A percentile compares a stretch with the other conserved stretches of the same genome.
phyloP scores from a whole-genome alignment of 2,797 vertebrate genomes.

The Pyrocephalus nanus region DNA sequence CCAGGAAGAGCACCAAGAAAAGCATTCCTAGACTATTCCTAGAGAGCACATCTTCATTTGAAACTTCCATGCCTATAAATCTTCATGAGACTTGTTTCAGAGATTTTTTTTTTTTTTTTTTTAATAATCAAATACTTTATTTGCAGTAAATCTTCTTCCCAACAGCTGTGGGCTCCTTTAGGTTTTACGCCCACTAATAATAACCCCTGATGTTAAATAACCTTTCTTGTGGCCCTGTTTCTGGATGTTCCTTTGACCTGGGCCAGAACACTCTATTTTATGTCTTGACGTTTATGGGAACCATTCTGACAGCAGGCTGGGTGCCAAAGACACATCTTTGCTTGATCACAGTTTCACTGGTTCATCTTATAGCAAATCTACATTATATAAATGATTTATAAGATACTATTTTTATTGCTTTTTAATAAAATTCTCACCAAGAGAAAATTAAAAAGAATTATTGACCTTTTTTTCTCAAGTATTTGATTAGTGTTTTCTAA shows the following conservation, averaged over 20 bases:
- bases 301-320: conserved; percentile 3
- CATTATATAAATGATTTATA: conserved; percentile 17
- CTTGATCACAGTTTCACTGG: conserved; percentile 18
- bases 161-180: not conserved
- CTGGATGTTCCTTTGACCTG: not conserved
- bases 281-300: not conserved
- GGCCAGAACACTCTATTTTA: not conserved
- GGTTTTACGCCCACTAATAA: not conserved
- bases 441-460: not conserved
- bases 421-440: conserved; percentile 15
- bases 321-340: conserved; percentile 40
- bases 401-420: not conserved
- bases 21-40: not conserved
- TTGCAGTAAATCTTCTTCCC: conserved; percentile 14
- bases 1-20: not conserved
- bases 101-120: not conserved
- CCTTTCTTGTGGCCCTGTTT: not conserved
- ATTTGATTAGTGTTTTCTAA: not conserved
- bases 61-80: not conserved
- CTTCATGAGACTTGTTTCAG: not conserved
- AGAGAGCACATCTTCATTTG: not conserved
- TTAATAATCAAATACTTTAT: not conserved
- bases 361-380: conserved; percentile 6
- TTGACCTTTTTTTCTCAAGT: not conserved
- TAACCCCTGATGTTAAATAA: not conserved